Evolutionary conservation across 2,113 vertebrate species (phyloP).

Genomic region (Trochalopteron elliotii): DNA sequence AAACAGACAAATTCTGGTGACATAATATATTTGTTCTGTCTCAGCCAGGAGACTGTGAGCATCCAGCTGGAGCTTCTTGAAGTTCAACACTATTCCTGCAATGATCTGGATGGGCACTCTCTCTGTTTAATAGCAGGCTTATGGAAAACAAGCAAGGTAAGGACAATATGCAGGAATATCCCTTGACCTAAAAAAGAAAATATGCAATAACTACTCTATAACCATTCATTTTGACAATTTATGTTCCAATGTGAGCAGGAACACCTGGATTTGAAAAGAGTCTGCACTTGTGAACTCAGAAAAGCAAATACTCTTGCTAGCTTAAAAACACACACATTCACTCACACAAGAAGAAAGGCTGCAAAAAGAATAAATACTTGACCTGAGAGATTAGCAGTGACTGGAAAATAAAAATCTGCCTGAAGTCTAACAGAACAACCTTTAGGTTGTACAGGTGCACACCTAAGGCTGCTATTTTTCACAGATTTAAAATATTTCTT

Average conservation of each 20-base stretch:
- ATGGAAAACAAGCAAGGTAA: neutral
- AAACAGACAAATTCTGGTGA: neutral
- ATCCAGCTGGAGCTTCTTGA: neutral
- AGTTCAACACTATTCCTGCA: neutral
- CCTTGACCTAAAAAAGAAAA: neutral
- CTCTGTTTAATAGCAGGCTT: neutral
- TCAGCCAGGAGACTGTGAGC: neutral
- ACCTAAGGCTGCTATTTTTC: neutral
- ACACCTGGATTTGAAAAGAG: neutral
- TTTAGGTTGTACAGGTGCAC: neutral
- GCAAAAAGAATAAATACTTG: neutral
- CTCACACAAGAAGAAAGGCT: neutral
- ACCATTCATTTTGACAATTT: neutral
- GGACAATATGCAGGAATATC: neutral
- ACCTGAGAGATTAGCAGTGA: neutral
- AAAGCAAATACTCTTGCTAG: neutral
- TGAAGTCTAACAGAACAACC: neutral
- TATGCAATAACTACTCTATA: neutral
- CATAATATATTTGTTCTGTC: neutral
- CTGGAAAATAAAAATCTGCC: neutral
- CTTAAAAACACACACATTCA: neutral
- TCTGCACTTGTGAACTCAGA: neutral
- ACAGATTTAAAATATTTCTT: neutral
- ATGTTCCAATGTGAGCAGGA: neutral
- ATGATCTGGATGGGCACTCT: neutral